Evolutionary conservation across 2,113 vertebrate genomes (phyloP).

Genomic region (Acanthisitta chloris): DNA sequence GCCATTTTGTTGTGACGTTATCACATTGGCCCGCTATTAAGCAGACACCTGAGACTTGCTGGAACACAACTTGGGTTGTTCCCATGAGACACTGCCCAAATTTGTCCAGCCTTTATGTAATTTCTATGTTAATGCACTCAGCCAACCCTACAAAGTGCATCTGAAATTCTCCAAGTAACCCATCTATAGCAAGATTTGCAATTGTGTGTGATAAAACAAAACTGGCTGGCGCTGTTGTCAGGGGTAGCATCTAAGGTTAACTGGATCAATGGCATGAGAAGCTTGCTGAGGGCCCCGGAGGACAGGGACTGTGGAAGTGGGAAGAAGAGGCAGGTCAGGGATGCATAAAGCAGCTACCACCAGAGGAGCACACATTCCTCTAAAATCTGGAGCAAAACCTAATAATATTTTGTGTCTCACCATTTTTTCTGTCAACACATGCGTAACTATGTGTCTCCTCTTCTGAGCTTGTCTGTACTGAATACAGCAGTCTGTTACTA

Average conservation of each 20-base stretch:
- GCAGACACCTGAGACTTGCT: background rate
- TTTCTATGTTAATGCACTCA: background rate
- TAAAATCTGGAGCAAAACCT: background rate
- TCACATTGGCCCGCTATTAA: background rate
- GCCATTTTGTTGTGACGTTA: background rate
- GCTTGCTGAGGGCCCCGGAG: fast-evolving
- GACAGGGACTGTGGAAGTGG: fast-evolving
- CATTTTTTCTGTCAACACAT: background rate
- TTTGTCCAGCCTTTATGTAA: background rate
- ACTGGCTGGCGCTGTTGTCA: background rate
- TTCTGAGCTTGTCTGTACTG: background rate
- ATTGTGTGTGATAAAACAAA: background rate
- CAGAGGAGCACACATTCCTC: fast-evolving
- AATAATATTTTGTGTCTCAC: background rate
- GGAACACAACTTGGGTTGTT: background rate
- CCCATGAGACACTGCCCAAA: background rate
- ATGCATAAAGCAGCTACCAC: background rate
- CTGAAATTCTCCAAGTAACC: background rate
- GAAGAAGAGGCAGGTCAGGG: background rate
- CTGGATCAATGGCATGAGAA: background rate
- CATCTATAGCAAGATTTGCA: background rate
- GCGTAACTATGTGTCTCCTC: background rate
- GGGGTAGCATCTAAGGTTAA: background rate
- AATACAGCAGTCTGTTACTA: background rate
- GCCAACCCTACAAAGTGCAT: fast-evolving